phyloP scores from a whole-genome alignment of 2,113 vertebrate species.

The Tapirus terrestris region DNA sequence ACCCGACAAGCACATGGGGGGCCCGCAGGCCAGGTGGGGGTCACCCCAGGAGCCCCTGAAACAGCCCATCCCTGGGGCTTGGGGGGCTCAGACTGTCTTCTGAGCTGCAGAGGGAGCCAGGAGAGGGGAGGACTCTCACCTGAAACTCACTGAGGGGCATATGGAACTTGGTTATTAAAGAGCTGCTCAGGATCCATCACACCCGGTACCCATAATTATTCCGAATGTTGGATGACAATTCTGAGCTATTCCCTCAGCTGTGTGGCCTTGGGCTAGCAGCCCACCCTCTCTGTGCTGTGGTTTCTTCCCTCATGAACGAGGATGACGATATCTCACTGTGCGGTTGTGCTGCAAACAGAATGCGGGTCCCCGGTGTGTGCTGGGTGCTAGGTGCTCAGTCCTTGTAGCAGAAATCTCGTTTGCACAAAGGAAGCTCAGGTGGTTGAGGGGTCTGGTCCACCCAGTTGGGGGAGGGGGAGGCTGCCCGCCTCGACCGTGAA shows the following conservation, averaged over 20 bases:
- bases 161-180: background rate
- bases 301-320: fast-evolving
- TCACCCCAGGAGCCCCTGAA: background rate
- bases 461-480: background rate
- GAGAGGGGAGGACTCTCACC: background rate
- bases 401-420: too few species aligned
- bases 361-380: fast-evolving
- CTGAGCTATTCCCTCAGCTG: background rate
- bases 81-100: background rate
- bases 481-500: fast-evolving
- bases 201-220: too few species aligned
- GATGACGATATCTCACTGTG: fast-evolving
- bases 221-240: background rate
- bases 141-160: background rate
- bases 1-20: background rate
- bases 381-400: fast-evolving
- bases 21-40: background rate
- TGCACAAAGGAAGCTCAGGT: fast-evolving
- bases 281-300: background rate
- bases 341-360: fast-evolving
- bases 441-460: too few species aligned
- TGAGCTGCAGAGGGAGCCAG: too few species aligned
- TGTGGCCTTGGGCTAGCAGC: background rate
- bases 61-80: background rate
- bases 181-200: fast-evolving